phyloP scores from a whole-genome alignment of 1,140 invertebrate genomes.

The Neoseiulus cucumeris region DNA sequence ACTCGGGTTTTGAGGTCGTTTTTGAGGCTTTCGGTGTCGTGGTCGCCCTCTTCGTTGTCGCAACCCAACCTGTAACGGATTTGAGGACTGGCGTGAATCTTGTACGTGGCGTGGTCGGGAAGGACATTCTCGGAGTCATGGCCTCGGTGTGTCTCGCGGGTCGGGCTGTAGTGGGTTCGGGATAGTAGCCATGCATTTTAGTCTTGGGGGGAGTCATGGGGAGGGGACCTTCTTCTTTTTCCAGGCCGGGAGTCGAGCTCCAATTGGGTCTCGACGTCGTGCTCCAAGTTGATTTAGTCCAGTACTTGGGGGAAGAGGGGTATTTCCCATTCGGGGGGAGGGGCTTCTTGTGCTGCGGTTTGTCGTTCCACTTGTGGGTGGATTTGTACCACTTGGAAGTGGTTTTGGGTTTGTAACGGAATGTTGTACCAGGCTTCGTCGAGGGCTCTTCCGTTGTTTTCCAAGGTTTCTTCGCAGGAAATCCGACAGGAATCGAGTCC shows the following conservation, averaged over 20 bases:
- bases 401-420: background rate
- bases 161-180: conserved; percentile 14
- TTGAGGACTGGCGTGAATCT: background rate
- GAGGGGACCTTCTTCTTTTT: background rate
- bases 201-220: background rate
- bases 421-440: background rate
- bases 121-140: background rate
- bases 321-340: too few relatives aligned
- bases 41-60: too few relatives aligned
- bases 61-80: background rate
- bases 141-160: background rate
- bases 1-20: background rate
- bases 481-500: background rate
- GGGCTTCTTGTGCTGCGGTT: conserved; percentile 12
- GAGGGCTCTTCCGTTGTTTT: background rate
- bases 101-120: background rate
- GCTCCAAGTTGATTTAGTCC: too few relatives aligned
- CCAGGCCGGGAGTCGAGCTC: background rate
- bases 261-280: too few relatives aligned
- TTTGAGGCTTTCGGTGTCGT: background rate
- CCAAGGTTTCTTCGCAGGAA: background rate
- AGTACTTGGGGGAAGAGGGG: too few relatives aligned
- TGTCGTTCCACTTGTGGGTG: background rate
- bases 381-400: background rate
- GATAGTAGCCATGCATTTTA: conserved; percentile 13